Percentiles rank a stretch among this genome's conserved stretches.
Evolutionary conservation across 2,888 invertebrate genomes (phyloP).

Genomic region (Poecilus cupreus): DNA sequence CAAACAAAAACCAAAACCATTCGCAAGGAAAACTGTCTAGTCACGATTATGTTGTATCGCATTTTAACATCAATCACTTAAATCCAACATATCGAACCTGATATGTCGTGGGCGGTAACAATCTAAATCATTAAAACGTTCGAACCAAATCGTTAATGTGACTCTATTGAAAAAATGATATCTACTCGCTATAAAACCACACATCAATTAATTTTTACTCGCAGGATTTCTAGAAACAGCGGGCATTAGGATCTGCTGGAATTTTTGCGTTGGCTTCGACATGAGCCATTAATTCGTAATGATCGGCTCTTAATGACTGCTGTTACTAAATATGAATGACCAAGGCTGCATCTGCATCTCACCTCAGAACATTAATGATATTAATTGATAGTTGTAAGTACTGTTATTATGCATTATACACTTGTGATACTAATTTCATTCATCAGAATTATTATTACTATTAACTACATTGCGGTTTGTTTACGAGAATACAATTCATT

Average conservation of each 20-base stretch:
- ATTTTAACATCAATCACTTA: slow-evolving; percentile 24
- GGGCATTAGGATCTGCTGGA: not conserved
- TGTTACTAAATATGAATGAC: slow-evolving; percentile 27
- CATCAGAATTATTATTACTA: too few species aligned
- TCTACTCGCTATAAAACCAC: slow-evolving; percentile 10
- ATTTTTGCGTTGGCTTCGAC: slow-evolving; percentile 36
- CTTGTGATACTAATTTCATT: not conserved
- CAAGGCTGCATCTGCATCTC: slow-evolving; percentile 14
- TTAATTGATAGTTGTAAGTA: not conserved
- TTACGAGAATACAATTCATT: too few species aligned
- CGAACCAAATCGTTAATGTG: not conserved
- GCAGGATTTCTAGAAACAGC: slow-evolving; percentile 8
- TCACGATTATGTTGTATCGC: not conserved
- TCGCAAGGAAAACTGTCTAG: not conserved
- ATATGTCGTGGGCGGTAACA: slow-evolving; percentile 15
- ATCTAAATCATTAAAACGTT: slow-evolving; percentile 29
- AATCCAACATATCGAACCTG: not conserved
- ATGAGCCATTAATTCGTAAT: slow-evolving; percentile 35
- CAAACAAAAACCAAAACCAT: too few species aligned
- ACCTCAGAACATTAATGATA: not conserved
- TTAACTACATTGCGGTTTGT: too few species aligned
- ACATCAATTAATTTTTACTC: slow-evolving; percentile 38
- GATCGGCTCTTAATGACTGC: slow-evolving; percentile 3
- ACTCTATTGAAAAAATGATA: slow-evolving; percentile 25
- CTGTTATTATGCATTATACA: not conserved